These are phyloP conservation scores for Agrotis exclamationis DNA, from an alignment of 2,888 invertebrate genomes.

Conservation along the genomic window DNA sequence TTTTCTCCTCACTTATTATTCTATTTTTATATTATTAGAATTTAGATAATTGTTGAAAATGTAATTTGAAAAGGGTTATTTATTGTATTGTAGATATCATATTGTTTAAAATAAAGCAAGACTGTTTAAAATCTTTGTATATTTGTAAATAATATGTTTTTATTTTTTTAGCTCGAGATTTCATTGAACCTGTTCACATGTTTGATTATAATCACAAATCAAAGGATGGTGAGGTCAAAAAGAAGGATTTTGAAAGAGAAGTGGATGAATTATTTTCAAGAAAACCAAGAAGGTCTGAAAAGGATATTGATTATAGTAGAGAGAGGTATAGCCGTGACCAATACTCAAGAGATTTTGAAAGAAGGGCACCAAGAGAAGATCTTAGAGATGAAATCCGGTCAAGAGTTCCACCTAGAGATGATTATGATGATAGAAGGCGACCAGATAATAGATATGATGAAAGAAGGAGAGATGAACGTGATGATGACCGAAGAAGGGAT, in stretches of 20 bases:
- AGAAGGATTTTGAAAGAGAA: conserved; percentile 83
- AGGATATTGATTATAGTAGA: conserved; percentile 67
- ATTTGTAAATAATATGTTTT: conserved; percentile 27
- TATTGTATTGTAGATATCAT: neutral
- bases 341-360: conserved; percentile 72
- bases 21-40: neutral
- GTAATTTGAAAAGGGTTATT: neutral
- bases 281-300: conserved; percentile 74
- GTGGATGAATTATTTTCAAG: conserved; percentile 81
- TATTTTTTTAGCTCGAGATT: conserved; percentile 85
- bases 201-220: conserved; percentile 94
- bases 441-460: conserved; percentile 60
- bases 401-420: conserved; percentile 65
- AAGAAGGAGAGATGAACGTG: conserved; percentile 46
- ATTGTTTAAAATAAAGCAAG: neutral
- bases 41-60: neutral
- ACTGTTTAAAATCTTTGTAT: neutral
- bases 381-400: conserved; percentile 52
- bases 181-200: conserved; percentile 92
- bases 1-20: conserved; percentile 1
- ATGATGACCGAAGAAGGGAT: conserved; percentile 66
- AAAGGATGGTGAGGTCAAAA: conserved; percentile 82
- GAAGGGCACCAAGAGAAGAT: conserved; percentile 72
- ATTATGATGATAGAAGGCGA: conserved; percentile 62
- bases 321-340: conserved; percentile 73